Percentiles rank a stretch among this genome's conserved stretches.
Conservation (phyloP, 1,140 invertebrate species). For the Drosophila arizonae region DNA sequence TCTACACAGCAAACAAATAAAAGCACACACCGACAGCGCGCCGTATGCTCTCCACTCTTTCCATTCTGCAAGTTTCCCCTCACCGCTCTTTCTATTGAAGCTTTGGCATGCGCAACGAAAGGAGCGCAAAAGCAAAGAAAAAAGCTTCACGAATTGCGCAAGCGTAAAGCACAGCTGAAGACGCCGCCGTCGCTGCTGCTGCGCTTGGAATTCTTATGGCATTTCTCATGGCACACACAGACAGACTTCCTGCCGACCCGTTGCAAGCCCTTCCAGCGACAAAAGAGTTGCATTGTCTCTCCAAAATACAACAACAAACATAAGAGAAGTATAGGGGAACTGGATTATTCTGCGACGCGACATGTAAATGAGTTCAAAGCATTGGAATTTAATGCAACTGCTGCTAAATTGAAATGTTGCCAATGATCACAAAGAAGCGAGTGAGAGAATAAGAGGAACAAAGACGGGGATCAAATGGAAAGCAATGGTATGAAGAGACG, state of each 20-base stretch:
- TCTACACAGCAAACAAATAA: conserved; percentile 63
- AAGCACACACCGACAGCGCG: conserved; percentile 56
- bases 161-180: conserved; percentile 49
- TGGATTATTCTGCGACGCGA: conserved; percentile 49
- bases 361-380: conserved; percentile 74
- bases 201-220: conserved; percentile 70
- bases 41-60: background rate
- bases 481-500: background rate
- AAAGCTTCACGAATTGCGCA: conserved; percentile 66
- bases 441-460: background rate
- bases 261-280: conserved; percentile 24
- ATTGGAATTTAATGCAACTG: conserved; percentile 70
- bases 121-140: conserved; percentile 29
- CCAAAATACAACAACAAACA: conserved; percentile 15
- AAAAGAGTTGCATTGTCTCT: conserved; percentile 48
- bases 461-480: background rate
- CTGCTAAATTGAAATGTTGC: conserved; percentile 1
- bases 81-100: background rate
- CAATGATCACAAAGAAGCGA: conserved; percentile 10
- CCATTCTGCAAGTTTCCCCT: conserved; percentile 12
- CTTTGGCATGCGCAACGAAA: conserved; percentile 70
- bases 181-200: conserved; percentile 1
- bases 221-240: conserved; percentile 67
- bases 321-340: conserved; percentile 5
- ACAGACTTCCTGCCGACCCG: conserved; percentile 35